These are phyloP conservation scores for Pristionchus exspectatus DNA, from an alignment of 2,888 invertebrate genomes.

Conservation along the genomic window DNA sequence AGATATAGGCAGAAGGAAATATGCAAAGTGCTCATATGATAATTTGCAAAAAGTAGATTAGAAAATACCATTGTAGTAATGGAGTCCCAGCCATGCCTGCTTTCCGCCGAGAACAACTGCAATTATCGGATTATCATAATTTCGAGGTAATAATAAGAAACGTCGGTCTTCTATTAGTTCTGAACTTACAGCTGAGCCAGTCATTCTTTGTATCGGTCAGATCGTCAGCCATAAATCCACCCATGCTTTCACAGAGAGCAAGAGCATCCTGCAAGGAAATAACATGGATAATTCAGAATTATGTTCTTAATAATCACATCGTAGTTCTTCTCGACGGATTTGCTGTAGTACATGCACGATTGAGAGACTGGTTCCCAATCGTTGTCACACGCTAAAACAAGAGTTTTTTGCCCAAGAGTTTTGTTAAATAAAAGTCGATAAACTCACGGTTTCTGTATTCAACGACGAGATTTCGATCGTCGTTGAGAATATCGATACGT, in stretches of 20 bases:
- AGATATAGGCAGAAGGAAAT: background rate
- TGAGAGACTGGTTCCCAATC: slow-evolving; percentile 66
- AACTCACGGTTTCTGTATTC: slow-evolving; percentile 49
- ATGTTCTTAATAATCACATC: background rate
- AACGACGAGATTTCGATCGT: background rate
- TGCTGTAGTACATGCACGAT: slow-evolving; percentile 62
- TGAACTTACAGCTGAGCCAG: slow-evolving; percentile 57
- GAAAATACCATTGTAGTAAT: background rate
- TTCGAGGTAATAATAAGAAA: background rate
- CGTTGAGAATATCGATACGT: background rate
- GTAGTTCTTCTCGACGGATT: slow-evolving; percentile 30
- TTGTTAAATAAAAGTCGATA: background rate
- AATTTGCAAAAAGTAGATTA: background rate
- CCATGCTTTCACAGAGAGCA: slow-evolving; percentile 62
- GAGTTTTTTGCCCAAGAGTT: background rate
- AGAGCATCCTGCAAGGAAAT: slow-evolving; percentile 57
- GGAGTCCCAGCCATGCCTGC: slow-evolving; percentile 27
- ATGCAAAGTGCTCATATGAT: no score
- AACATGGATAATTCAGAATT: background rate
- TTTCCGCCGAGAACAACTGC: background rate
- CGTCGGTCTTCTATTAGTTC: no score
- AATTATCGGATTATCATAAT: background rate
- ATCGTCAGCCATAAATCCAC: slow-evolving; percentile 70
- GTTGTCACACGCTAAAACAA: slow-evolving; percentile 61
- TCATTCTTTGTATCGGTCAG: slow-evolving; percentile 60